These are phyloP conservation scores for Ahaetulla prasina DNA, from an alignment of 2,113 vertebrate genomes.

Conservation along the genomic window DNA sequence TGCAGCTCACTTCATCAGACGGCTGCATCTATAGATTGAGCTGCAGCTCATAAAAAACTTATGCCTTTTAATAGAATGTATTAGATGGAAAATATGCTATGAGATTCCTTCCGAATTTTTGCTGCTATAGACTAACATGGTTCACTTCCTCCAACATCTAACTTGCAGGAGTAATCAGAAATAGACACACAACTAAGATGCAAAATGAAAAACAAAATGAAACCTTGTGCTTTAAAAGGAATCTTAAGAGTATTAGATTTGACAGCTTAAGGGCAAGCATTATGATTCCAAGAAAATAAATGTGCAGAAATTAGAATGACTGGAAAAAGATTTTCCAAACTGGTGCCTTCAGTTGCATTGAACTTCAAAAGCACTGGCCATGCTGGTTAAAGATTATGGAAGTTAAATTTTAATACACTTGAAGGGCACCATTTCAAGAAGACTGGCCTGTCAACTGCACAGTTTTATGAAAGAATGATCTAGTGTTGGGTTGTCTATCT, in stretches of 20 bases:
- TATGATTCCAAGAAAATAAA: neutral
- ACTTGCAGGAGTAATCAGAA: neutral
- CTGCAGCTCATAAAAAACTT: neutral
- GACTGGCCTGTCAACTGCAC: neutral
- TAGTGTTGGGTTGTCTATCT: neutral
- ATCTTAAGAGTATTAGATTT: neutral
- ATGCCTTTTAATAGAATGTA: neutral
- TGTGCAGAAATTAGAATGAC: neutral
- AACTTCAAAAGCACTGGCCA: neutral
- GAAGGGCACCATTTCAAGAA: neutral
- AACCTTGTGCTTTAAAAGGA: neutral
- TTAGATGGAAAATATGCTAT: neutral
- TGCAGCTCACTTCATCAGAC: neutral
- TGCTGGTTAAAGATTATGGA: neutral
- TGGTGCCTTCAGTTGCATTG: neutral
- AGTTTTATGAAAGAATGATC: neutral
- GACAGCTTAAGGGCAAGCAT: neutral
- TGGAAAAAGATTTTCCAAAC: neutral
- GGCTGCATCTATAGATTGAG: neutral
- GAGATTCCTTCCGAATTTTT: neutral
- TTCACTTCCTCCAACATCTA: neutral
- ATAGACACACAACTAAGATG: neutral
- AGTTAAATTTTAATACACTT: neutral
- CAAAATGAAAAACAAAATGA: neutral
- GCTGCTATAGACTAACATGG: neutral